These are phyloP conservation scores for Sander lucioperca DNA, from an alignment of 2,113 vertebrate genomes.

Conservation along the genomic window DNA sequence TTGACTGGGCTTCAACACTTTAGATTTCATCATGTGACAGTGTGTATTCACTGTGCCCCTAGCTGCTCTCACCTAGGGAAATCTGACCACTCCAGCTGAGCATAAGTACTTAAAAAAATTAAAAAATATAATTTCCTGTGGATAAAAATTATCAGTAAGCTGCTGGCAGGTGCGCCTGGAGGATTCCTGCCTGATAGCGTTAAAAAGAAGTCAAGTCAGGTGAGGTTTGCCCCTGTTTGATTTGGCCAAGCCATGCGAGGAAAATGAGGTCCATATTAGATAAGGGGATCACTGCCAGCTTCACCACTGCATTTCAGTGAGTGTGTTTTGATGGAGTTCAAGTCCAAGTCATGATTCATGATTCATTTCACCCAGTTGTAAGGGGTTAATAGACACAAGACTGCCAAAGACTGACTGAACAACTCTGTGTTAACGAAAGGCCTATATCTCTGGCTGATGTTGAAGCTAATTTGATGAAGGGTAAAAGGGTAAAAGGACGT, in stretches of 20 bases:
- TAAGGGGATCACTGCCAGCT: slow-evolving; percentile 19
- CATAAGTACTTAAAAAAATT: background rate
- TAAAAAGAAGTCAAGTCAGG: background rate
- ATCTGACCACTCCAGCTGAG: background rate
- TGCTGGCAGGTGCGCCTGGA: background rate
- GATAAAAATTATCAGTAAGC: background rate
- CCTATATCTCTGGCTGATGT: background rate
- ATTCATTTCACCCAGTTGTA: slow-evolving; percentile 15
- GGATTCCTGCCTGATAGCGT: background rate
- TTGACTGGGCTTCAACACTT: background rate
- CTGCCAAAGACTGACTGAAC: background rate
- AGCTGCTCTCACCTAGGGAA: background rate
- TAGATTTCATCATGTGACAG: background rate
- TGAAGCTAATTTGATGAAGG: too few species aligned
- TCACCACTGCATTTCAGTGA: slow-evolving; percentile 7
- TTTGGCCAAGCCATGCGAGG: slow-evolving; percentile 20
- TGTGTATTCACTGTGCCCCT: background rate
- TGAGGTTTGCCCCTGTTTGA: slow-evolving; percentile 26
- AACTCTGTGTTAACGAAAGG: background rate
- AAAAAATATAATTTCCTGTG: slow-evolving; percentile 16
- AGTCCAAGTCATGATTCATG: slow-evolving; percentile 20
- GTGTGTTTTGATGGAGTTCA: slow-evolving; percentile 7
- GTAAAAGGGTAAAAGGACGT: too few species aligned
- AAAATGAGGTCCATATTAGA: slow-evolving; percentile 21
- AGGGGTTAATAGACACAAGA: background rate